Base-by-base conservation (phyloP, 64 coral and sea anemone species). In the Astreopora myriophthalma region DNA sequence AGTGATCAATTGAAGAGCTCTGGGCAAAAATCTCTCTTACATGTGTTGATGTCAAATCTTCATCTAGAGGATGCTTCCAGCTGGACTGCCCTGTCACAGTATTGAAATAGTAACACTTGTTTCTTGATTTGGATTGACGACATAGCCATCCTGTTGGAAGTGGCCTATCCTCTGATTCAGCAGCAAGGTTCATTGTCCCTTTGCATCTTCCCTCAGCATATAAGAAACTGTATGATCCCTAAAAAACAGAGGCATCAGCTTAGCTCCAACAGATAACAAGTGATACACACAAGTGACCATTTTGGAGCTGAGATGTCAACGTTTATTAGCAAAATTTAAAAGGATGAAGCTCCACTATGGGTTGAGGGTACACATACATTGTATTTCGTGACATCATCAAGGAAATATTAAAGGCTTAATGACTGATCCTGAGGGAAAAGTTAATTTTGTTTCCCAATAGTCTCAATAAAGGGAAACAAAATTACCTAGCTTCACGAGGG, bases 121-220 rank as follows among this genome's bases (percentile, higher is more conserved):
- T 26, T 75, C 90, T 75, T 86, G 90, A 86, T 79, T 65, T 85
- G 26, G 90, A 92, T 16, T 52, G 46, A n/a, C 72, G 48, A 28
- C 82, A 39, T 40, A 92, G 69, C 90, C 90, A 92, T 20, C 80
- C 90, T 8, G 57, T 86, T 28, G 90, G 90, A 24, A 92, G 60
- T 0, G 80, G 79, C 23, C 90, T 75, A 8, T 55, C 37, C 14
- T 92, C 80, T 34, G 17, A 48, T 14, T 70, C 24, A 87, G 48
- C 38, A 87, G 20, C 37, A 87, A 11, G 9, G 32, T 73, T 65
- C 79, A 83, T 83, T 1, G 30, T 37, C 8, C 4, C 7, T 37
- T 64, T 36, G 19, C 79, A 64, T 64, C 57, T 36, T 83, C 61
- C 19, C 9, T 23, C 61, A 64, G 4, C 61, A 17, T 6, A 37